Evolutionary conservation across 2,888 invertebrate genomes (phyloP).

Genomic region (Agrilus biguttatus): DNA sequence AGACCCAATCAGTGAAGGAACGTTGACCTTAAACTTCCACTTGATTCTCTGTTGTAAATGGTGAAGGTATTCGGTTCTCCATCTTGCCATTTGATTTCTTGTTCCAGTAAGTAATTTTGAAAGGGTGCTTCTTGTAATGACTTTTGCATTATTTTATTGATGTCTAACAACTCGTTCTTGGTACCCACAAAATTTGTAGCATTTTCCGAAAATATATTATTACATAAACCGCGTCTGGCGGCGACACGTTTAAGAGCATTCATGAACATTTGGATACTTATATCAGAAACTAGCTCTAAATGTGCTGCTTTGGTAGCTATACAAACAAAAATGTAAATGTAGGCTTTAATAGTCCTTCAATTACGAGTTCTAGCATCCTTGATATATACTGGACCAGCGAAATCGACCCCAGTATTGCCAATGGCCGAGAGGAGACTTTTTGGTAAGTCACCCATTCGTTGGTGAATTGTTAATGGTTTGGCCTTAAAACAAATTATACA

Average conservation of each 20-base stretch:
- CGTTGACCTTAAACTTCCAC: too few species aligned
- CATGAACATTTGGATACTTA: constrained; percentile 8
- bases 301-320: constrained; percentile 13
- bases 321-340: constrained; percentile 13
- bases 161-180: constrained; percentile 6
- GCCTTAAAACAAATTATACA: constrained; percentile 6
- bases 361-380: constrained; percentile 9
- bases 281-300: constrained; percentile 8
- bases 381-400: constrained; percentile 14
- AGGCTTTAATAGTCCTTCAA: constrained; percentile 4
- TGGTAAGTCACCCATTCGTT: constrained; percentile 17
- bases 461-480: constrained; percentile 1
- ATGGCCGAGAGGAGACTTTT: constrained; percentile 10
- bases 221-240: constrained; percentile 5
- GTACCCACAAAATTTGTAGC: constrained; percentile 8
- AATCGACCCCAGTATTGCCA: constrained; percentile 14
- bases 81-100: constrained; percentile 3
- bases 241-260: constrained; percentile 7
- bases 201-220: constrained; percentile 7
- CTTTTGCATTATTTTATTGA: neutral
- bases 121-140: neutral
- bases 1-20: too few species aligned
- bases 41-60: too few species aligned
- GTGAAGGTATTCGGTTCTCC: too few species aligned
- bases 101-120: constrained; percentile 1